Conservation (phyloP, 1,140 invertebrate genomes). For the Drosophila repletoides region DNA sequence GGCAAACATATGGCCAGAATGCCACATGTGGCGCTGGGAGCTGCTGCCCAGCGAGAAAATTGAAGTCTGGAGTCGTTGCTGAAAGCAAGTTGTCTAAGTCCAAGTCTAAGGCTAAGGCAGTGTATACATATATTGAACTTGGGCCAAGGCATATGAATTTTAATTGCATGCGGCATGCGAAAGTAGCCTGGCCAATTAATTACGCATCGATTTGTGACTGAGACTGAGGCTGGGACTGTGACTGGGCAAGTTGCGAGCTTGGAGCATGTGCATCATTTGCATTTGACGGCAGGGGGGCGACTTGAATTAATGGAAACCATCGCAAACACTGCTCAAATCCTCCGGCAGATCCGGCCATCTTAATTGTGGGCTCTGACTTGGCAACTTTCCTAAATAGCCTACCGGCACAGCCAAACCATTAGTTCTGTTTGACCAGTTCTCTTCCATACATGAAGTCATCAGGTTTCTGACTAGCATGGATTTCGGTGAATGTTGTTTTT, state of each 20-base stretch:
- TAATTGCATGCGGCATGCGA: constrained; percentile 77
- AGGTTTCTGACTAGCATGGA: background rate
- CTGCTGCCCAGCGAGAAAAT: background rate
- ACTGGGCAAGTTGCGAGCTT: constrained; percentile 42
- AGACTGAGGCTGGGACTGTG: too few species aligned
- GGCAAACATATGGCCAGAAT: constrained; percentile 35
- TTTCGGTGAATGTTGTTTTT: background rate
- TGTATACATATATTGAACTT: constrained; percentile 76
- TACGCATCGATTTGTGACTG: constrained; percentile 79
- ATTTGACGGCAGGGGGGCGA: constrained; percentile 56
- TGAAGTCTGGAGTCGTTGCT: constrained; percentile 29
- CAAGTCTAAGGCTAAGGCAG: constrained; percentile 37
- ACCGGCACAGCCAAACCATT: constrained; percentile 26
- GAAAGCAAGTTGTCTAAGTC: constrained; percentile 58
- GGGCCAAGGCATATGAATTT: constrained; percentile 65
- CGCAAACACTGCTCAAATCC: background rate
- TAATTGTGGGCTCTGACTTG: constrained; percentile 66
- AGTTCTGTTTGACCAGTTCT: constrained; percentile 17
- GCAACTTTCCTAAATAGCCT: constrained; percentile 65
- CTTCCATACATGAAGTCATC: constrained; percentile 44
- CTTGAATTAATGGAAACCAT: constrained; percentile 38
- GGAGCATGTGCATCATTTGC: constrained; percentile 62
- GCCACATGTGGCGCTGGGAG: constrained; percentile 39
- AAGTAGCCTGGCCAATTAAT: constrained; percentile 68
- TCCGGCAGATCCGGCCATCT: constrained; percentile 22